Evolutionary conservation across 2,888 invertebrate species (phyloP), one percentile per base, ranked within the genome.

Genomic region (Cataglyphis altisquamis): DNA sequence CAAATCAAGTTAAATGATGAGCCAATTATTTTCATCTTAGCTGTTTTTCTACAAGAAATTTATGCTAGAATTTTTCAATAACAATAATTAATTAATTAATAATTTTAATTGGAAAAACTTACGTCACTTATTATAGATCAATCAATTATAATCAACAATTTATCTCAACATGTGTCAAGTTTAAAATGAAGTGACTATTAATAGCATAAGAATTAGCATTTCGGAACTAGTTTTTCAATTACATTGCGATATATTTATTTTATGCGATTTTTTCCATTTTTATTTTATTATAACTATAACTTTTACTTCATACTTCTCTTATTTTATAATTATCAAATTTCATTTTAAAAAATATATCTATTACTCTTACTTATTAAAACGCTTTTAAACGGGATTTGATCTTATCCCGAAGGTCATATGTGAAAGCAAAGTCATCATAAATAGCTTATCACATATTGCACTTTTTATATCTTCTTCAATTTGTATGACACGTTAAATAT

Each of bases 331-430:
- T 32, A 18, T 41, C 18, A 39, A 18, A 41, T 45, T 48, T 48
- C 18, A 74, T 36, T 64, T 8, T 18, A 52, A 18, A n/a, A 29
- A 18, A 52, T 8, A 52, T 8, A 5, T n/a, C 36, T 66, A 48
- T 25, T 45, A 45, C 3, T 45, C 15, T 41, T 0, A 41, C 12
- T 67, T 70, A 25, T 57, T 12, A 60, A 70, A 78, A 72, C 29
- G 12, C 41, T 70, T 57, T 60, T 45, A 32, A 41, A 57, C 21
- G 32, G 32, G 32, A 70, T 12, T 72, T 72, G 12, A 78, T 77
- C 29, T 77, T 41, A 55, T 78, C 32, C 32, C 8, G 72, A 78
- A 78, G 78, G 78, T 21, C 78, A 78, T 1, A 41, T 70, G 72
- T 78, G 72, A 78, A 78, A 78, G 78, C 70, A 32, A 57, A 68